Conservation (phyloP, 2,113 vertebrate genomes). For the Otis tarda region DNA sequence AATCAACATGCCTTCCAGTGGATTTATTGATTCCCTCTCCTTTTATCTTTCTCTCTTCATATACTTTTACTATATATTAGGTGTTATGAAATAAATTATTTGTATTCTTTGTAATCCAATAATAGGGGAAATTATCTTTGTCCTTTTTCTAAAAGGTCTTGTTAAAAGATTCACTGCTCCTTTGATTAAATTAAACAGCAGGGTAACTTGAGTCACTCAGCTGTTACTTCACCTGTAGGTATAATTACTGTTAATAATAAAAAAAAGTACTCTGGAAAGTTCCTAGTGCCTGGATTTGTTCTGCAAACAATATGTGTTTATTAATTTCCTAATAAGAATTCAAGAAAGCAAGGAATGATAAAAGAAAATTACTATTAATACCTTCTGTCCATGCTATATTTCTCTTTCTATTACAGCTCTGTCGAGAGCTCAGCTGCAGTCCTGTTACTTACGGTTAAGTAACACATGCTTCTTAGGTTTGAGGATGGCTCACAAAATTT, state of each 20-base stretch:
- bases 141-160: constrained; percentile 29
- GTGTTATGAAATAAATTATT: background rate
- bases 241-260: constrained; percentile 30
- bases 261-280: background rate
- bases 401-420: background rate
- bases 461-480: background rate
- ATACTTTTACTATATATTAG: background rate
- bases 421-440: background rate
- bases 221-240: constrained; percentile 41
- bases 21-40: background rate
- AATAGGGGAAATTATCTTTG: background rate
- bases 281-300: constrained; percentile 14
- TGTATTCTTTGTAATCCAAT: background rate
- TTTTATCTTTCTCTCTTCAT: background rate
- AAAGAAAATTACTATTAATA: background rate
- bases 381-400: background rate
- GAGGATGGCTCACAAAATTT: background rate
- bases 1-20: background rate
- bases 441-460: background rate
- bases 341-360: background rate
- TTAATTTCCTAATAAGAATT: constrained; percentile 34
- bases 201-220: constrained; percentile 2
- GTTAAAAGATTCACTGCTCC: constrained; percentile 19
- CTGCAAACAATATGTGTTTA: background rate
- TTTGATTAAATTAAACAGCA: constrained; percentile 53